Conservation (phyloP, 1,140 invertebrate species). For the Cydia strobilella region DNA sequence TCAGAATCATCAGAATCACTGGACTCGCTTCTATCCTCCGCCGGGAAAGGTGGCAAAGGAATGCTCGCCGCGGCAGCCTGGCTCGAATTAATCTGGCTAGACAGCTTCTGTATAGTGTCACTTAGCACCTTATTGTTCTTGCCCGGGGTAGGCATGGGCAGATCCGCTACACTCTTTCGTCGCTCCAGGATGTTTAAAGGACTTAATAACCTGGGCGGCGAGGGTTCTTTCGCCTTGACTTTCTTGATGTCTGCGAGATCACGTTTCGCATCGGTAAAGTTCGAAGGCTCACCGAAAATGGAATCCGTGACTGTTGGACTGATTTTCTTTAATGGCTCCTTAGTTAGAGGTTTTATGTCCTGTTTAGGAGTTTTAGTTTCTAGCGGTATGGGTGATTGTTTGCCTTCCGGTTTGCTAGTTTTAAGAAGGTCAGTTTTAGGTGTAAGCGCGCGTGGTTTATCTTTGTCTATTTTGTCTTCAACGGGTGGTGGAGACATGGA, state of each 20-base stretch:
- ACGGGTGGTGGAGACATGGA: slow-evolving; percentile 71
- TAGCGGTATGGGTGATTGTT: slow-evolving; percentile 52
- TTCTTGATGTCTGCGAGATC: slow-evolving; percentile 64
- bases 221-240: slow-evolving; percentile 60
- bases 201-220: slow-evolving; percentile 61
- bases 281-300: slow-evolving; percentile 70
- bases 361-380: slow-evolving; percentile 53
- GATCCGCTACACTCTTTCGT: slow-evolving; percentile 65
- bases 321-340: slow-evolving; percentile 57
- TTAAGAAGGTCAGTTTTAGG: slow-evolving; percentile 60
- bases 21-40: slow-evolving; percentile 74
- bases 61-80: slow-evolving; percentile 55
- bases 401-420: slow-evolving; percentile 51
- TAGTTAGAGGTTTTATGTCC: slow-evolving; percentile 56
- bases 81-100: slow-evolving; percentile 77
- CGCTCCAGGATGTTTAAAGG: slow-evolving; percentile 67
- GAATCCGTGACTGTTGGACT: slow-evolving; percentile 54
- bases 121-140: slow-evolving; percentile 82
- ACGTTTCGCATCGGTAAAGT: slow-evolving; percentile 59
- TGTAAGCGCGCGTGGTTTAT: slow-evolving; percentile 44
- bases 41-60: slow-evolving; percentile 62
- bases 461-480: slow-evolving; percentile 46
- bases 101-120: slow-evolving; percentile 82
- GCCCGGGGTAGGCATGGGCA: slow-evolving; percentile 60
- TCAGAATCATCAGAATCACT: slow-evolving; percentile 88